These are phyloP conservation scores for Silurus glanis DNA, from an alignment of 2,113 vertebrate genomes.

Conservation along the genomic window DNA sequence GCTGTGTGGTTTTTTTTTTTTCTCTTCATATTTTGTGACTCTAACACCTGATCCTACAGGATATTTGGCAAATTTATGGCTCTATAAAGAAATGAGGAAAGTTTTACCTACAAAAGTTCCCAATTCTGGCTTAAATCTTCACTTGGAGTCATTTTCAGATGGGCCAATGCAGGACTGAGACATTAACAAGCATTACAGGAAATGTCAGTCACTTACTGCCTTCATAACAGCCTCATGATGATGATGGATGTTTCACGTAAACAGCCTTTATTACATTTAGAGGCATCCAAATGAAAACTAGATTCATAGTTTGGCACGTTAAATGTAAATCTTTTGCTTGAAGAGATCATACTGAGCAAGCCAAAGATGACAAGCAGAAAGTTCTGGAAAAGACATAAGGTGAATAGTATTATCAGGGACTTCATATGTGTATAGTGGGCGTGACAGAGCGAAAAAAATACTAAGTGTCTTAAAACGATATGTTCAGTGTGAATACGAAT, in stretches of 20 bases:
- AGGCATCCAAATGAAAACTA: not conserved
- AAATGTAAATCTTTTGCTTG: not conserved
- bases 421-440: not conserved
- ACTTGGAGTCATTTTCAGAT: not conserved
- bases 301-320: not conserved
- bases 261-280: not conserved
- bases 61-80: not conserved
- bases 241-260: not conserved
- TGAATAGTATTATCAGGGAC: not conserved
- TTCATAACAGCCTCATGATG: not conserved
- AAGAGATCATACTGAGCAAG: not conserved
- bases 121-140: not conserved
- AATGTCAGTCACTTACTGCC: not conserved
- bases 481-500: not conserved
- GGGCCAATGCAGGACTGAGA: not conserved
- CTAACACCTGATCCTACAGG: conserved; percentile 13
- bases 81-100: not conserved
- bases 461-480: not conserved
- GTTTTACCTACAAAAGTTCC: not conserved
- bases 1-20: not conserved
- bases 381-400: not conserved
- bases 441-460: not conserved
- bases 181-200: not conserved
- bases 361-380: not conserved
- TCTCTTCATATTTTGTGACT: not conserved